Evolutionary conservation across 2,113 vertebrate species (phyloP), one percentile per base, ranked within the genome.

Genomic region (Notothenia coriiceps): DNA sequence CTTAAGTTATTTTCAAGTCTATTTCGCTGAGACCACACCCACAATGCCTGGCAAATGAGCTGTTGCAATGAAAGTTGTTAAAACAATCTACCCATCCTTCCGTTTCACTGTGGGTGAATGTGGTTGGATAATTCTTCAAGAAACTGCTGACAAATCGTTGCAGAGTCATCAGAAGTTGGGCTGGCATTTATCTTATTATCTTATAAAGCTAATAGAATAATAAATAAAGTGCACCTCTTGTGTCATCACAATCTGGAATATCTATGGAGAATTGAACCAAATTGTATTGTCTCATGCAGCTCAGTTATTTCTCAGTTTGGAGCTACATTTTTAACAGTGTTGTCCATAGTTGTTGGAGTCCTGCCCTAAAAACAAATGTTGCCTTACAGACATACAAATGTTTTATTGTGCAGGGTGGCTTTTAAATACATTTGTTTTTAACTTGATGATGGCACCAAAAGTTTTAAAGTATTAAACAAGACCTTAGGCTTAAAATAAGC

Each of bases 1-100:
- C 47, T 83, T 76, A 69, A 78, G 49, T 79, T 83, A 62, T 70
- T 79, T 60, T 77, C 65, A 61, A 80, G 65, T 83, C 54, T 70
- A 29, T 77, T 75, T 74, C 67, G 74, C 56, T 18, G 44, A 78
- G 65, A 77, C 82, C 72, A 86, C 60, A 76, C 62, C 82, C 69
- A 83, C 60, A 67, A 35, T 51, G 47, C 56, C 1, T 8, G 25
- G 51, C 29, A 60, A 75, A 85, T 60, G 14, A 62, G 50, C 14
- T 33, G 60, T 77, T 78, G 22, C 66, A 65, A 52, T 66, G 2
- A 60, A 55, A 40, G 61, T 73, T 68, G 64, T 82, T 17, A 44
- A 72, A 51, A 33, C 56, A 40, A 63, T 74, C 0, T 20, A 59
- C 44, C 35, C 54, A 22, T 61, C 66, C 25, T 49, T 66, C 62